Base-by-base conservation (phyloP, 1,140 invertebrate species). In the Drosophila insularis region DNA sequence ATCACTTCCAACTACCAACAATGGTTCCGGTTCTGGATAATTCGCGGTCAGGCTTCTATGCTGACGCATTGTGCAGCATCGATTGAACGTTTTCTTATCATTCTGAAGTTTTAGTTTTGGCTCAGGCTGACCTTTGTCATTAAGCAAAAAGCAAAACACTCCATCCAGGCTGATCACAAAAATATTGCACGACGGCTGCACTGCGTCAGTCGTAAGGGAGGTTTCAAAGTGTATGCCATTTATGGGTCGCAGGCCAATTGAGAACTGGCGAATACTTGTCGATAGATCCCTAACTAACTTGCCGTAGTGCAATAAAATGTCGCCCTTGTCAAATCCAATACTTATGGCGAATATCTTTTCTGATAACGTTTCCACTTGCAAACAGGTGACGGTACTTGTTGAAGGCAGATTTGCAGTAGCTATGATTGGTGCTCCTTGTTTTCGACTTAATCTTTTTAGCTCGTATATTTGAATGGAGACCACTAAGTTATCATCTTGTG, bases 271-370 rank as follows among this genome's bases (percentile, higher is more conserved):
- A 66, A 77, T 66, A 55, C 65, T 84, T 8, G 56, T 4, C 8
- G 61, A 56, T 1, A 80, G 23, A 39, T 68, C 55, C 43, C 64
- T 54, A 13, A n/a, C 68, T 4, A 80, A 53, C 43, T 74, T 87
- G 6, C 80, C 80, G 40, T 72, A 66, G 59, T 89, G 62, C 21
- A 87, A 13, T 1, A 71, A 32, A 13, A 82, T 46, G 23, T 87
- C 77, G 6, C 84, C 84, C 17, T 71, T 84, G 21, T 77, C 80
- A 1, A 87, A 72, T 0, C 82, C 82, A n/a, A 87, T 59, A 6
- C 53, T 68, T 7, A 87, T 14, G 3, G 59, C 65, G 39, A 82
- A 63, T 11, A 62, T 8, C 53, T 74, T 82, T 8, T 77, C 70
- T 11, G 69, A 75, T 2, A 73, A 10, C 19, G 54, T 7, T 11